A percentile compares a stretch with the other conserved stretches of the same genome.
phyloP scores from a whole-genome alignment of 2,113 vertebrate species.

The Istiophorus platypterus region DNA sequence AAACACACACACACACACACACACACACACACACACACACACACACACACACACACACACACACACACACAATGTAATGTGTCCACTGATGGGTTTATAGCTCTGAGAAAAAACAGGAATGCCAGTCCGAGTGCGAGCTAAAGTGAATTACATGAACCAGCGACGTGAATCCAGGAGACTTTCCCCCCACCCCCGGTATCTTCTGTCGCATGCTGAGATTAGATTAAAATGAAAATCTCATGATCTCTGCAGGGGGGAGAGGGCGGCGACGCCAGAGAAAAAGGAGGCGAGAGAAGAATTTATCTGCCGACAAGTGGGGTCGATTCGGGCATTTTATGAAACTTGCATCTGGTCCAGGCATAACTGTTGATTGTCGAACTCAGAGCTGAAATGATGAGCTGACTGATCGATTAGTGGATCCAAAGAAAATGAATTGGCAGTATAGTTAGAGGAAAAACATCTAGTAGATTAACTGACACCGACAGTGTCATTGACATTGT shows the following conservation, averaged over 20 bases:
- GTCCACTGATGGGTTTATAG: conserved; percentile 4
- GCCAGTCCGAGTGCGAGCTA: rapidly evolving
- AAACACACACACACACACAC: conserved; percentile 27
- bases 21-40: conserved; percentile 28
- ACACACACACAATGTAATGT: not conserved
- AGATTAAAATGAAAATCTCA: not conserved
- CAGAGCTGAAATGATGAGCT: too few relatives aligned
- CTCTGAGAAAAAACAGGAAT: conserved; percentile 8
- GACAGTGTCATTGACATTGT: too few relatives aligned
- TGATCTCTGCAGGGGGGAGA: not conserved
- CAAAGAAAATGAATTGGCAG: too few relatives aligned
- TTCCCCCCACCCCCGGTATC: not conserved
- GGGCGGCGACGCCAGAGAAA: too few relatives aligned
- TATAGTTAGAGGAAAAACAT: too few relatives aligned
- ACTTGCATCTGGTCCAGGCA: too few relatives aligned
- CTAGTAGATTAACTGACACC: too few relatives aligned
- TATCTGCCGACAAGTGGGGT: too few relatives aligned
- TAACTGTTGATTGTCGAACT: too few relatives aligned
- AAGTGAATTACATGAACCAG: not conserved
- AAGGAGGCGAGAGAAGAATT: too few relatives aligned
- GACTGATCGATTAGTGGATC: not conserved
- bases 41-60: conserved; percentile 22
- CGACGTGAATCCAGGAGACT: not conserved
- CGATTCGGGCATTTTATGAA: too few relatives aligned
- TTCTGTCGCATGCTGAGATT: not conserved